Percentiles rank a stretch among this genome's conserved stretches.
phyloP scores from a whole-genome alignment of 2,113 vertebrate species.

The Ifrita kowaldi region DNA sequence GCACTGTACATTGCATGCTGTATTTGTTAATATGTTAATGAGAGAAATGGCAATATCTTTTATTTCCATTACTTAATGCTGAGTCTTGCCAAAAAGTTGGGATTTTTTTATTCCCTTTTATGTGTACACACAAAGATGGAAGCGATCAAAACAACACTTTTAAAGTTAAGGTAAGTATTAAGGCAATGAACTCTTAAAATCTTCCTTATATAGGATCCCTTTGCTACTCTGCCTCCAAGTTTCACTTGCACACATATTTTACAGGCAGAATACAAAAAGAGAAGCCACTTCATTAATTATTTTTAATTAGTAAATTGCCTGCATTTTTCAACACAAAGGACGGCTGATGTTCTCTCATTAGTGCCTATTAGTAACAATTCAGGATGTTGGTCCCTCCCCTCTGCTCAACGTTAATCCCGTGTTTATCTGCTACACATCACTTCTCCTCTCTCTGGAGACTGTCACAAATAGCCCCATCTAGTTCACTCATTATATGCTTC shows the following conservation, averaged over 20 bases:
- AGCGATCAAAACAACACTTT: neutral
- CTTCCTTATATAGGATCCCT: neutral
- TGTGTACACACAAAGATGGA: neutral
- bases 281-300: neutral
- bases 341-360: neutral
- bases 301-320: constrained; percentile 26
- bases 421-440: neutral
- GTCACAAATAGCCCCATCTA: neutral
- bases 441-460: neutral
- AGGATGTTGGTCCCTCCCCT: neutral
- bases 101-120: neutral
- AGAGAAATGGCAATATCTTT: neutral
- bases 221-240: neutral
- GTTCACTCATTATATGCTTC: neutral
- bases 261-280: neutral
- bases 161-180: neutral
- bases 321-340: constrained; percentile 8
- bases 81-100: neutral
- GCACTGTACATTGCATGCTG: neutral
- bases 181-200: neutral
- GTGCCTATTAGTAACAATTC: neutral
- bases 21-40: neutral
- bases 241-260: neutral
- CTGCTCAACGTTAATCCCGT: neutral
- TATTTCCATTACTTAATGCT: neutral